These are phyloP conservation scores for Iselma pallidipennis DNA, from an alignment of 2,888 invertebrate genomes.

Conservation along the genomic window DNA sequence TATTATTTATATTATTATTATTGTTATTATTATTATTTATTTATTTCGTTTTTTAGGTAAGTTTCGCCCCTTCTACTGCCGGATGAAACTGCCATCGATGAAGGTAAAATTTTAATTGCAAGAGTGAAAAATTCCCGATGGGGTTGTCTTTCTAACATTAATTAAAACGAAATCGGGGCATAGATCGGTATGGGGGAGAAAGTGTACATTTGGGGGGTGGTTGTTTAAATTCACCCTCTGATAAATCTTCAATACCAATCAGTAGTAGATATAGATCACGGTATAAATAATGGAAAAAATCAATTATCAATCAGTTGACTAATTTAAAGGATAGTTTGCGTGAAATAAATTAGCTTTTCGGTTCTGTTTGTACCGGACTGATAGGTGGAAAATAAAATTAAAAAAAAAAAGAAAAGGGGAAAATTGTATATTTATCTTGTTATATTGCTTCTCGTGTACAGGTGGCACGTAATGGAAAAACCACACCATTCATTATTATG, in stretches of 20 bases:
- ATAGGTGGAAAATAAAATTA: no score
- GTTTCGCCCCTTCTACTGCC: constrained; percentile 21
- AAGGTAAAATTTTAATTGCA: constrained; percentile 21
- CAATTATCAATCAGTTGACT: constrained; percentile 21
- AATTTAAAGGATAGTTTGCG: constrained; percentile 21
- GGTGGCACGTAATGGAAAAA: neutral
- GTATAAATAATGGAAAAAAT: constrained; percentile 23
- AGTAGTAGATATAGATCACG: neutral
- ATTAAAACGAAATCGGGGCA: neutral
- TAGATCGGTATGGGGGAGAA: neutral
- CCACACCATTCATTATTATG: neutral
- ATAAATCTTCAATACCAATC: constrained; percentile 17
- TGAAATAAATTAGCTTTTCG: constrained; percentile 22
- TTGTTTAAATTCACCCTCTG: constrained; percentile 5
- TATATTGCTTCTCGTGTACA: neutral
- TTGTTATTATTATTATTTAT: neutral
- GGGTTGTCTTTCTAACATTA: neutral
- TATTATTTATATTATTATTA: neutral
- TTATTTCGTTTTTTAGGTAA: constrained; percentile 19
- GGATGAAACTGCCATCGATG: constrained; percentile 28
- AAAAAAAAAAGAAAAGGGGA: no score
- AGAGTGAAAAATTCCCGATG: neutral
- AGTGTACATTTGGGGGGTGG: neutral
- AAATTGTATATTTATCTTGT: no score
- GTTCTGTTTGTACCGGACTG: no score